Conservation (phyloP, 2,888 invertebrate species). For the Mallateleia sp. region DNA sequence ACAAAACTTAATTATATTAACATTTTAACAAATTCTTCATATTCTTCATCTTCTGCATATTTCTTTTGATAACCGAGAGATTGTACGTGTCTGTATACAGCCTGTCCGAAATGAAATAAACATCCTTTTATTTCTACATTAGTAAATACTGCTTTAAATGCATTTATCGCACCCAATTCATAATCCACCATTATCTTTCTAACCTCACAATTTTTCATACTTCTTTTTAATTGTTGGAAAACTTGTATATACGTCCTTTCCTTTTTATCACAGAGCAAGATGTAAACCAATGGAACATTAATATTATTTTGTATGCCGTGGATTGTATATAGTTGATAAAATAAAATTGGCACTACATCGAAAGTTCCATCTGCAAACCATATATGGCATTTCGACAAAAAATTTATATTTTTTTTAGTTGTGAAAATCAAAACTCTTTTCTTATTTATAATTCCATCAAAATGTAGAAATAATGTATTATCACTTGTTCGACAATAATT, state of each 20-base stretch:
- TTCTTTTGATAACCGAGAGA: background rate
- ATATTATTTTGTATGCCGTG: slow-evolving; percentile 8
- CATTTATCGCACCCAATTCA: slow-evolving; percentile 27
- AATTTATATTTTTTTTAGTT: slow-evolving; percentile 1
- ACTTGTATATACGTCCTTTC: slow-evolving; percentile 7
- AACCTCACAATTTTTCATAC: background rate
- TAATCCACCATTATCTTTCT: background rate
- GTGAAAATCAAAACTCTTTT: slow-evolving; percentile 16
- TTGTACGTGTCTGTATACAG: slow-evolving; percentile 4
- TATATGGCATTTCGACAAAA: background rate
- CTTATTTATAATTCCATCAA: slow-evolving; percentile 8
- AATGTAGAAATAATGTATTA: background rate
- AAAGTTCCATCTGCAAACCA: slow-evolving; percentile 24
- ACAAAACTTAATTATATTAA: background rate
- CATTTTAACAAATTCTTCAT: slow-evolving; percentile 12
- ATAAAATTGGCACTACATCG: background rate
- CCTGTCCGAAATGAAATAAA: slow-evolving; percentile 1
- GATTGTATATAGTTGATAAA: slow-evolving; percentile 26
- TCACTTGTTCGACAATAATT: background rate
- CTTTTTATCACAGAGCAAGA: slow-evolving; percentile 12
- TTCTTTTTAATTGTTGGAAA: background rate
- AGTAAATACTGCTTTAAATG: slow-evolving; percentile 15
- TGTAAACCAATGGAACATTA: slow-evolving; percentile 23
- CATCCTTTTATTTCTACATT: slow-evolving; percentile 6
- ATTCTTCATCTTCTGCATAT: background rate